Evolutionary conservation across 53 echinoderm and acorn worm species (phyloP).

Genomic region (Luidia sarsii): DNA sequence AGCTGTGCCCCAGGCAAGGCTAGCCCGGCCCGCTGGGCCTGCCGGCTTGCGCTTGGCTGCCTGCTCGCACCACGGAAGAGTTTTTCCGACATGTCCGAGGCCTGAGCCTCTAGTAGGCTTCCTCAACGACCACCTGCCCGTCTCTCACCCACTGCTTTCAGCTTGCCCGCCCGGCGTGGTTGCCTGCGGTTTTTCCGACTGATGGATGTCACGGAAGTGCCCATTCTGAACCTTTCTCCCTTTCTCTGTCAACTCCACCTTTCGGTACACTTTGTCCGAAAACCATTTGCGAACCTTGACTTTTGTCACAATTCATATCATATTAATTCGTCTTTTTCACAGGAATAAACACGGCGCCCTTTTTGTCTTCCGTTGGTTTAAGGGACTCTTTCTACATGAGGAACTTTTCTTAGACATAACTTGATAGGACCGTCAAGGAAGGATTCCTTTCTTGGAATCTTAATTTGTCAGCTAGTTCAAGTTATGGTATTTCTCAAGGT

Average conservation of each 20-base stretch:
- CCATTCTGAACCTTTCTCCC: neutral
- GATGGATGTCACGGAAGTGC: neutral
- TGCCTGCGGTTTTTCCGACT: neutral
- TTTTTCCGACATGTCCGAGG: conserved; percentile 32
- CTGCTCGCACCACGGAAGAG: conserved; percentile 20
- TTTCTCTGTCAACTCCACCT: conserved; percentile 9
- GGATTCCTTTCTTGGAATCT: too few species aligned
- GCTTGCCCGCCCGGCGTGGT: neutral
- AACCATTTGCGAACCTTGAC: conserved; percentile 12
- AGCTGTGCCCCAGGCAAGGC: neutral
- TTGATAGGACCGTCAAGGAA: too few species aligned
- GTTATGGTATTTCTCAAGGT: too few species aligned
- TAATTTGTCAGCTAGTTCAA: too few species aligned
- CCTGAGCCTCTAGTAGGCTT: conserved; percentile 17
- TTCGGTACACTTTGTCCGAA: neutral
- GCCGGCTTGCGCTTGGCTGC: conserved; percentile 44
- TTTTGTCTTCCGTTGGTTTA: too few species aligned
- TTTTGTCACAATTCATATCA: conserved; percentile 4
- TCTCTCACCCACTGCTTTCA: neutral
- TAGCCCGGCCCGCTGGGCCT: conserved; percentile 8
- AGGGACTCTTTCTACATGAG: too few species aligned
- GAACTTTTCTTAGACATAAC: too few species aligned
- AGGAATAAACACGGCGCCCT: too few species aligned
- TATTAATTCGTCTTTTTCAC: neutral
- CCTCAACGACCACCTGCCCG: conserved; percentile 29